Evolutionary conservation across 2,888 invertebrate species (phyloP).

Genomic region (Choreutis nemorana): DNA sequence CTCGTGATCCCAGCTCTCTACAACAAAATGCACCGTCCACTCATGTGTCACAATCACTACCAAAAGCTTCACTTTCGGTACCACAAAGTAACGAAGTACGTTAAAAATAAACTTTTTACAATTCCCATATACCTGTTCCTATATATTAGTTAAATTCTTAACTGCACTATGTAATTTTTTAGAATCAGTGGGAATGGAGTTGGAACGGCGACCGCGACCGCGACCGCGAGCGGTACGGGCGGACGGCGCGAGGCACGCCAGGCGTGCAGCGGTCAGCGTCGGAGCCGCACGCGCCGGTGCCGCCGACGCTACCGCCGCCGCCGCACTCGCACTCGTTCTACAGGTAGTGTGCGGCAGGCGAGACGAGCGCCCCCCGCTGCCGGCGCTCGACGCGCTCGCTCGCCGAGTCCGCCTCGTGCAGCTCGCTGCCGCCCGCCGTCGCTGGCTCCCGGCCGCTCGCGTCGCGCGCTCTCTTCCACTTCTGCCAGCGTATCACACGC

Average conservation of each 20-base stretch:
- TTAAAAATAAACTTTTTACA: too few relatives aligned
- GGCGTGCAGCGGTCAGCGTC: slow-evolving; percentile 69
- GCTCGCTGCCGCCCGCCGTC: slow-evolving; percentile 34
- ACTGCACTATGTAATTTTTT: slow-evolving; percentile 3
- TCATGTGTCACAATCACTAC: slow-evolving; percentile 42
- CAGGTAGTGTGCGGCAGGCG: slow-evolving; percentile 62
- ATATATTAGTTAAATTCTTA: background rate
- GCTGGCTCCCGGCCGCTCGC: slow-evolving; percentile 23
- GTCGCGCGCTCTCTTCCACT: slow-evolving; percentile 45
- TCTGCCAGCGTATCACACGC: slow-evolving; percentile 49
- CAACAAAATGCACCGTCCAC: slow-evolving; percentile 28
- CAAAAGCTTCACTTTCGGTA: slow-evolving; percentile 49
- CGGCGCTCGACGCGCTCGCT: slow-evolving; percentile 56
- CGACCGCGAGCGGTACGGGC: slow-evolving; percentile 19
- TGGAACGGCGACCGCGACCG: slow-evolving; percentile 38
- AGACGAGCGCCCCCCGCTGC: slow-evolving; percentile 54
- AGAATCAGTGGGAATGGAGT: slow-evolving; percentile 50
- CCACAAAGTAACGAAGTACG: slow-evolving; percentile 44
- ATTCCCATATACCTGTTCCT: background rate
- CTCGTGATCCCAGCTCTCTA: slow-evolving; percentile 22
- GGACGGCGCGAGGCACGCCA: slow-evolving; percentile 28
- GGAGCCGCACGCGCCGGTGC: slow-evolving; percentile 67
- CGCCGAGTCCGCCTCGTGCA: slow-evolving; percentile 57
- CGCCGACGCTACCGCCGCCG: slow-evolving; percentile 54
- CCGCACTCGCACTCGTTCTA: slow-evolving; percentile 64